Evolutionary conservation across 2,797 vertebrate species (phyloP).

Genomic region (Merluccius polli): DNA sequence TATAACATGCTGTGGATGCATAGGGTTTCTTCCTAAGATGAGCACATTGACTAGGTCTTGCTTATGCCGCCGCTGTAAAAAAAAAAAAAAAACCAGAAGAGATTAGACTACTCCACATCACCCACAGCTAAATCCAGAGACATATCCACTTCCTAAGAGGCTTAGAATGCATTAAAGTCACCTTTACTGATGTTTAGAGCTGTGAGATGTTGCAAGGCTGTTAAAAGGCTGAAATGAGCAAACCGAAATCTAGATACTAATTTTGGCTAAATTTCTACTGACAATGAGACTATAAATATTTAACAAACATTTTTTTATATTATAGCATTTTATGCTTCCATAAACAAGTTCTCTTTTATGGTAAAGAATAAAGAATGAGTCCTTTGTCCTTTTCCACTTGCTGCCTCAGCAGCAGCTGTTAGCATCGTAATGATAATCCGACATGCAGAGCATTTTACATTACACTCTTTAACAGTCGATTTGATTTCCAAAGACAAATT

Average conservation of each 20-base stretch:
- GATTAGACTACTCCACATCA: neutral
- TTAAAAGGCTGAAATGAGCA: neutral
- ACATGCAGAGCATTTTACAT: neutral
- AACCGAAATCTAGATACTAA: neutral
- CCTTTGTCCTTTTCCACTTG: neutral
- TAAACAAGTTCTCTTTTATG: neutral
- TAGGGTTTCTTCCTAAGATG: neutral
- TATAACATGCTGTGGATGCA: neutral
- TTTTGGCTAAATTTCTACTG: neutral
- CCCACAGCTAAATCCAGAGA: conserved; percentile 3
- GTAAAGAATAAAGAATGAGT: neutral
- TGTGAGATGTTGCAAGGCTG: neutral
- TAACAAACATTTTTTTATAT: neutral
- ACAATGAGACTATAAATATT: neutral
- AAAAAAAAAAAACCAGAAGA: neutral
- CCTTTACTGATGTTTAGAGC: conserved; percentile 25
- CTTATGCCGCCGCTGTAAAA: neutral
- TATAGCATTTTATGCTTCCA: neutral
- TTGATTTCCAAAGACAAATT: neutral
- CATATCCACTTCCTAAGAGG: conserved; percentile 26
- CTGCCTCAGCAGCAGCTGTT: conserved; percentile 1
- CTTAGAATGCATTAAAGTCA: conserved; percentile 15
- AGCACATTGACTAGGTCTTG: neutral
- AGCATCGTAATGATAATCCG: neutral
- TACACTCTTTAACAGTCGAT: neutral